phyloP scores from a whole-genome alignment of 2,797 vertebrate species.

The Mycteria americana region DNA sequence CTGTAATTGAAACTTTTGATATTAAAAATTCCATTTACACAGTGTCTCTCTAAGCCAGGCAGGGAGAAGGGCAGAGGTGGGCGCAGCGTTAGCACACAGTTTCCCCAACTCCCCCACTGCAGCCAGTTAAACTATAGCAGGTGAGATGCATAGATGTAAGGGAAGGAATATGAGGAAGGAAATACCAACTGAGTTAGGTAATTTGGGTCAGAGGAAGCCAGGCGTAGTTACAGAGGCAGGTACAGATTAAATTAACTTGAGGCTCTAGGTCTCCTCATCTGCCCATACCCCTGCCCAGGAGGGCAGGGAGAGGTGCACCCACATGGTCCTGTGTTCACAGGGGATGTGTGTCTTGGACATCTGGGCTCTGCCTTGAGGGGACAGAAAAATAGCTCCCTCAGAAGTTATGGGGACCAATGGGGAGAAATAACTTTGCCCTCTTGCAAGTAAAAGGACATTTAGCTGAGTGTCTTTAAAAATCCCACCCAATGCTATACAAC shows the following conservation, averaged over 20 bases:
- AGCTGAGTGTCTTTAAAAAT: background rate
- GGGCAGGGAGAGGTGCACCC: background rate
- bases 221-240: slow-evolving; percentile 29
- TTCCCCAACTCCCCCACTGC: background rate
- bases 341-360: background rate
- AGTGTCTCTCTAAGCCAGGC: slow-evolving; percentile 37
- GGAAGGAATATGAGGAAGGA: slow-evolving; percentile 67
- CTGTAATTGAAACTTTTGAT: slow-evolving; percentile 60
- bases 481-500: background rate
- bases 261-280: background rate
- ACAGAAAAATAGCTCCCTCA: background rate
- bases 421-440: background rate
- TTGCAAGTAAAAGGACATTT: background rate
- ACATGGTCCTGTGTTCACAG: accelerated
- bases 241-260: slow-evolving; percentile 31
- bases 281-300: background rate
- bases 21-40: slow-evolving; percentile 52
- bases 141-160: slow-evolving; percentile 51
- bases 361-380: background rate
- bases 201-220: slow-evolving; percentile 64
- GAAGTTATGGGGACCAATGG: background rate
- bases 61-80: slow-evolving; percentile 18
- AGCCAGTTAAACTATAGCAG: slow-evolving; percentile 48
- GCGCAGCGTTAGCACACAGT: background rate
- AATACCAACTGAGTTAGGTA: slow-evolving; percentile 65